Conservation (phyloP, 35 echinoderm and acorn worm genomes). For the Heliocidaris erythrogramma region DNA sequence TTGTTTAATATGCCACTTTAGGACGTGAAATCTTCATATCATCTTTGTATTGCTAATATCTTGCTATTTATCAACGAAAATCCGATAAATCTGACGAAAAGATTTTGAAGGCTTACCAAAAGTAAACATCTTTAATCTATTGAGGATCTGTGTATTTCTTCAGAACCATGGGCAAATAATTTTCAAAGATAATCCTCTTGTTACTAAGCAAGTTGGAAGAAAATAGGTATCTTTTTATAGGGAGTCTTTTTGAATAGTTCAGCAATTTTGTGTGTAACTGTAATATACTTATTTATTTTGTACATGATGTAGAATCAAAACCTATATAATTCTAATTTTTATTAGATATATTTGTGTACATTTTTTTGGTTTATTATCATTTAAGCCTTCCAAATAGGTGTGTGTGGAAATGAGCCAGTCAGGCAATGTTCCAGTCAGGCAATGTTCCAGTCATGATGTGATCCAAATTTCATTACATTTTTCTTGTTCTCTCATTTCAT, state of each 20-base stretch:
- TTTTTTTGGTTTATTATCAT: neutral
- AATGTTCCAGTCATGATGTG: neutral
- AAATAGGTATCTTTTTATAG: neutral
- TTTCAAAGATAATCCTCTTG: no score
- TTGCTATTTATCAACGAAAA: no score
- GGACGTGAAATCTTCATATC: no score
- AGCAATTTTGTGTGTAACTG: neutral
- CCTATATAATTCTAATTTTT: neutral
- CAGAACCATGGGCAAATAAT: neutral
- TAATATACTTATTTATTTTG: slow-evolving; percentile 56
- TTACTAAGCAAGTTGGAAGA: neutral
- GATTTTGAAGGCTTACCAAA: no score
- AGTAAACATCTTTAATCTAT: neutral
- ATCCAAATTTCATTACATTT: no score
- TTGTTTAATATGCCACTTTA: no score
- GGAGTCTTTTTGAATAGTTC: neutral
- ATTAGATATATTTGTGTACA: neutral
- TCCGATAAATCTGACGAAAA: no score
- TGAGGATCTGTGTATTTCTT: neutral
- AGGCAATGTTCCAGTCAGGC: no score
- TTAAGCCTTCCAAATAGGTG: neutral
- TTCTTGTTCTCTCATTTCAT: no score
- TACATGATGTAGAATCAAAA: slow-evolving; percentile 46
- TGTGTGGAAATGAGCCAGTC: neutral
- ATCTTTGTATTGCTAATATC: no score